Evolutionary conservation across 2,797 vertebrate genomes (phyloP), one percentile per base, ranked within the genome.

Genomic region (Cuniculus paca): DNA sequence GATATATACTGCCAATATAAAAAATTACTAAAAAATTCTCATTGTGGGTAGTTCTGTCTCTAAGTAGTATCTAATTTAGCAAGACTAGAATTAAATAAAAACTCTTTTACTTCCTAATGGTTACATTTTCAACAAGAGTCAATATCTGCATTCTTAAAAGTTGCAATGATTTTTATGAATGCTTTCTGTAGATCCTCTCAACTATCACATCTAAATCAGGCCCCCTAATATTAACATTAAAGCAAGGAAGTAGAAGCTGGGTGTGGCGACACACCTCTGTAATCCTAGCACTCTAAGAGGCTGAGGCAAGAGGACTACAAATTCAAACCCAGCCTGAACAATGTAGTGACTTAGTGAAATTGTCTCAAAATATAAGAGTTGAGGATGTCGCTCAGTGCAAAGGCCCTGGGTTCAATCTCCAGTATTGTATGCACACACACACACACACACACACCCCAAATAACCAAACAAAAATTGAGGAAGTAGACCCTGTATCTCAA

Each of bases 101-200:
- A 2, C 31, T 42, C 75, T 88, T 48, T 82, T 19, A 48, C 28
- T 31, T 61, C n/a, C 85, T 20, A 3, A 83, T 16, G 48, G 36
- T 89, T 84, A 84, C 11, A 77, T 74, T 86, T 63, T 39, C 80
- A 86, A 81, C 54, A 85, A 42, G 0, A 52, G 45, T 70, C 91
- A 63, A 48, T 45, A 42, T 86, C 24, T 50, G n/a, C 31, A n/a
- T 54, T 77, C 86, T 91, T 39, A 78, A 86, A 95, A 77, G 77
- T 0, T 19, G 28, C 7, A 91, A 34, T 84, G 45, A n/a, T 54
- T 88, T 79, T 70, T 56, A 90, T 81, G 54, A 74, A 36, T 60
- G 28, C 50, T 88, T 94, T 92, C 65, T n/a, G 89, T 70, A 81
- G 54, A 84, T 36, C 65, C 63, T 85, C 34, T 70, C 58, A 74